A percentile compares a stretch with the other conserved stretches of the same genome.
These are phyloP conservation scores for Enteromius anoplus DNA, from an alignment of 2,797 vertebrate genomes.

Conservation along the genomic window DNA sequence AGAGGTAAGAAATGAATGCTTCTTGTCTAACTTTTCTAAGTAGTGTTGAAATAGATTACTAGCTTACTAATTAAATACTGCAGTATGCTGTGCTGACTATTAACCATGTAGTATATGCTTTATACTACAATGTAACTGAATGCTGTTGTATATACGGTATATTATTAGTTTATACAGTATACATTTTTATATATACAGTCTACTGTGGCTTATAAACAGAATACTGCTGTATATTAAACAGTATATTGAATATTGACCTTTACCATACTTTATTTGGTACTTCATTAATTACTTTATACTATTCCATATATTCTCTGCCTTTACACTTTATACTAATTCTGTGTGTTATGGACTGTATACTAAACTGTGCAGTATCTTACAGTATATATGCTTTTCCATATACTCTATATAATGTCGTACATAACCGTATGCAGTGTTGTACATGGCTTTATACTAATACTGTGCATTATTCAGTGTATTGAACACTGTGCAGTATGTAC, in stretches of 20 bases:
- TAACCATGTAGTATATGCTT: background rate
- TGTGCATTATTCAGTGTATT: background rate
- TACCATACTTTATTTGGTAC: background rate
- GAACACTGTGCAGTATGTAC: background rate
- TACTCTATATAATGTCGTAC: background rate
- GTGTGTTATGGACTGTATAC: background rate
- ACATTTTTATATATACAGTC: background rate
- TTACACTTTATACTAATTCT: background rate
- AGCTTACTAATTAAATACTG: background rate
- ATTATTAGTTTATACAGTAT: background rate
- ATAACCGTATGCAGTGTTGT: background rate
- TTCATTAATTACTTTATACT: background rate
- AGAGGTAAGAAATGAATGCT: conserved; percentile 81
- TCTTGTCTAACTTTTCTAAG: background rate
- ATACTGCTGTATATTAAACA: background rate
- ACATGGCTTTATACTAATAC: background rate
- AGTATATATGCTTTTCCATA: background rate
- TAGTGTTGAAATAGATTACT: background rate
- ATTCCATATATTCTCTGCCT: background rate
- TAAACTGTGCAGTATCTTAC: background rate
- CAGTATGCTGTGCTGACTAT: background rate
- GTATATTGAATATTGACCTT: background rate
- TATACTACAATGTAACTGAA: background rate
- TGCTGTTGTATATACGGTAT: background rate
- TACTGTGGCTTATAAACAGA: background rate